Evolutionary conservation across 2,888 invertebrate species (phyloP).

Genomic region (Drosophila testacea): DNA sequence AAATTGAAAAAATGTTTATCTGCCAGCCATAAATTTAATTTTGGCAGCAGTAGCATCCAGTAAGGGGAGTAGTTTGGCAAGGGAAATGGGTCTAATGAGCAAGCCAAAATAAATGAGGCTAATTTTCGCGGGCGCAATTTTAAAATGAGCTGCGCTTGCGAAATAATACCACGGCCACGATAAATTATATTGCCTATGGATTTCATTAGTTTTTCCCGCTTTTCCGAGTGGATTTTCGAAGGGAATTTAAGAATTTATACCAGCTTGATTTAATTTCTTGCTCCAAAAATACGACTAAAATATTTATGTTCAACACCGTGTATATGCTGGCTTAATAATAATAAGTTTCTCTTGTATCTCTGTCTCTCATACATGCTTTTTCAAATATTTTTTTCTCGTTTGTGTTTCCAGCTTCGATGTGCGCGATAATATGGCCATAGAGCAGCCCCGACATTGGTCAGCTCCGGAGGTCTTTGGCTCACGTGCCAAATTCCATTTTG

Average conservation of each 20-base stretch:
- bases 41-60: constrained; percentile 44
- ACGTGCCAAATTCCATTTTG: constrained; percentile 93
- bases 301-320: constrained; percentile 33
- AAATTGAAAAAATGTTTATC: constrained; percentile 61
- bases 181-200: constrained; percentile 56
- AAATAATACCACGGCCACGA: constrained; percentile 17
- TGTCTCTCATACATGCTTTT: not conserved
- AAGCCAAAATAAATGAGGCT: constrained; percentile 67
- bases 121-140: constrained; percentile 57
- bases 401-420: constrained; percentile 91
- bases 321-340: constrained; percentile 33
- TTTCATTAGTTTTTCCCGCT: constrained; percentile 51
- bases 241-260: constrained; percentile 43
- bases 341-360: constrained; percentile 41
- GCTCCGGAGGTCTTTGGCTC: constrained; percentile 94
- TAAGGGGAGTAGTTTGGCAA: constrained; percentile 1
- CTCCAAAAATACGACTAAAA: constrained; percentile 18
- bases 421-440: constrained; percentile 91
- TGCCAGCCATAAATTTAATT: constrained; percentile 67
- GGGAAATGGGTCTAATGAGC: constrained; percentile 58
- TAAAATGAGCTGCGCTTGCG: constrained; percentile 26
- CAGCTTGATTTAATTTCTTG: constrained; percentile 35
- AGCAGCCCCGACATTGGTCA: constrained; percentile 92
- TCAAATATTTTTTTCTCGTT: not conserved
- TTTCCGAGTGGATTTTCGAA: not conserved